These are phyloP conservation scores for Channa maculata DNA, from an alignment of 2,113 vertebrate genomes.

Conservation along the genomic window DNA sequence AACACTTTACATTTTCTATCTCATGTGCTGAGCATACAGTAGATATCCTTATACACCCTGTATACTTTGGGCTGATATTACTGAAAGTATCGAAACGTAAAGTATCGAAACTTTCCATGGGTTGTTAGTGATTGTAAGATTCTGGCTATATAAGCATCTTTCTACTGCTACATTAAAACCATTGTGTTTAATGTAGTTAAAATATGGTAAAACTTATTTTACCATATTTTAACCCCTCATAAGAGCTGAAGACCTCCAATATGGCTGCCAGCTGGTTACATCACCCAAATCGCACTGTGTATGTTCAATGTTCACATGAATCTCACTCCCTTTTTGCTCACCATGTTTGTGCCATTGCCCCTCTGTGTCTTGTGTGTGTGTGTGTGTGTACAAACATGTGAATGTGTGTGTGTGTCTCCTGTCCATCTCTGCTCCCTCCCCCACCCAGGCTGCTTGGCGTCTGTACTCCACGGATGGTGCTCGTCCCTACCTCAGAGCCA, in stretches of 20 bases:
- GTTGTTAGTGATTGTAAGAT: too few species aligned
- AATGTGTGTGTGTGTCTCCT: constrained; percentile 38
- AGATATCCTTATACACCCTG: too few species aligned
- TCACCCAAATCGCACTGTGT: not conserved
- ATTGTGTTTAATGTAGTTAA: too few species aligned
- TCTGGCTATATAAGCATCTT: too few species aligned
- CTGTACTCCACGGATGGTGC: constrained; percentile 88
- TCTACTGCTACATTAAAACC: too few species aligned
- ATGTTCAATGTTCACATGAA: constrained; percentile 39
- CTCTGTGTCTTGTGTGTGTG: constrained; percentile 38
- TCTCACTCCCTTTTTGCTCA: constrained; percentile 47
- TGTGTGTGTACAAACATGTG: constrained; percentile 26
- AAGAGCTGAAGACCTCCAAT: constrained; percentile 19
- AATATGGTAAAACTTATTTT: too few species aligned
- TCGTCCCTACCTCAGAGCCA: constrained; percentile 88
- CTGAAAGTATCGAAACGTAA: too few species aligned
- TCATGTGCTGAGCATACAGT: too few species aligned
- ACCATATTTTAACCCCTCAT: too few species aligned
- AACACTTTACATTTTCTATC: too few species aligned
- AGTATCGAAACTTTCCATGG: too few species aligned
- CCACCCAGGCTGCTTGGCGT: constrained; percentile 88
- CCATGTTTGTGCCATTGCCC: constrained; percentile 55
- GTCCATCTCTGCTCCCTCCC: constrained; percentile 71
- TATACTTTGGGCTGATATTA: too few species aligned
- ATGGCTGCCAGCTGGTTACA: constrained; percentile 52